Evolutionary conservation across 92 coral and sea anemone species (phyloP), one percentile per base, ranked within the genome.

Genomic region (Actinernus sp.): DNA sequence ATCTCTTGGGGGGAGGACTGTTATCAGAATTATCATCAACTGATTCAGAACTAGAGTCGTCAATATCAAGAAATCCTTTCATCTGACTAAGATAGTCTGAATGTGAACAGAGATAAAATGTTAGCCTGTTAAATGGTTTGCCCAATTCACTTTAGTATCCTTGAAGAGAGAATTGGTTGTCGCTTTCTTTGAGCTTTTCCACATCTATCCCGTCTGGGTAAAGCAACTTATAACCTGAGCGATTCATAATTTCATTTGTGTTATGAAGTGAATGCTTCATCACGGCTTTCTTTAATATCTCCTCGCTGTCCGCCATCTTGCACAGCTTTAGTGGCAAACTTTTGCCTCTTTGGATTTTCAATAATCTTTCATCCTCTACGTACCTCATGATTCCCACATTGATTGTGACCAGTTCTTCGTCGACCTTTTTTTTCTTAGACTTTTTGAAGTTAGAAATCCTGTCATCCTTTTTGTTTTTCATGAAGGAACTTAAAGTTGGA

Each of bases 341-440:
- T 60, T 71, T 61, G 38, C 86, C 80, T 79, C 86, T 61, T 23
- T 50, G 39, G 58, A 78, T 72, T 70, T 82, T 82, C 1, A 74
- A 66, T 67, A 47, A 19, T 55, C 76, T 61, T 58, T 82, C 82
- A 46, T 74, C 88, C 36, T 71, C 65, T 32, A 61, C 41, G 68
- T 58, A 71, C 43, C 60, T 47, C 79, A 71, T 46, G 38, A 59
- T 58, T 71, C 69, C 79, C 21, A 71, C 38, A 68, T 59, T 71
- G 47, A 58, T 58, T 20, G 69, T 71, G 57, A 59, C 79, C 29
- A 47, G 79, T 47, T 70, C 45, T 21, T 57, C 79, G 24, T 29
- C 53, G 8, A 25, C 24, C 37, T 46, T 62, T 48, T 33, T 63
- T 34, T 30, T 43, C 57, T 51, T 74, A 61, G 60, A 36, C 10